phyloP scores from a whole-genome alignment of 2,888 invertebrate genomes.

The Agonopterix alstromeriana region DNA sequence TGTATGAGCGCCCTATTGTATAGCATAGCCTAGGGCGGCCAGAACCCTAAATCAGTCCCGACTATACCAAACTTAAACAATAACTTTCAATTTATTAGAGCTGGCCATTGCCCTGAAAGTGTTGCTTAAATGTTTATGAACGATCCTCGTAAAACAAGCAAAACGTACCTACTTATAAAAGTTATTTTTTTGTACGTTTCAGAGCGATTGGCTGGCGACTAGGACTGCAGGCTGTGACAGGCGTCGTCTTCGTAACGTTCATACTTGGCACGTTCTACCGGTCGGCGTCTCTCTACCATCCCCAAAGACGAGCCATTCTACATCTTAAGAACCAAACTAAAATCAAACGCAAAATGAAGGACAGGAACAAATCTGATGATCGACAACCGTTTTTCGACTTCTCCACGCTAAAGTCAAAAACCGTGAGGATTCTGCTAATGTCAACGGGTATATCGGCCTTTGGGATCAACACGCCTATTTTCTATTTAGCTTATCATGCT shows the following conservation, averaged over 20 bases:
- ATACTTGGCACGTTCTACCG: slow-evolving; percentile 92
- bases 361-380: slow-evolving; percentile 85
- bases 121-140: too few relatives aligned
- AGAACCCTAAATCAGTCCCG: too few relatives aligned
- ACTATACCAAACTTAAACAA: too few relatives aligned
- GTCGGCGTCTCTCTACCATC: slow-evolving; percentile 92
- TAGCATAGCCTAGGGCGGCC: too few relatives aligned
- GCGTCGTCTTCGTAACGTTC: slow-evolving; percentile 87
- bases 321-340: slow-evolving; percentile 90
- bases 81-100: too few relatives aligned
- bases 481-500: slow-evolving; percentile 88
- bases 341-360: slow-evolving; percentile 87
- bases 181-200: slow-evolving; percentile 21
- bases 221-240: slow-evolving; percentile 91
- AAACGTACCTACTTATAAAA: neutral
- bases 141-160: too few relatives aligned
- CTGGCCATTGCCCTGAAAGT: too few relatives aligned
- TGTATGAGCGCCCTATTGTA: too few relatives aligned
- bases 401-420: slow-evolving; percentile 88
- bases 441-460: slow-evolving; percentile 88
- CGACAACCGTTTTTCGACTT: slow-evolving; percentile 92
- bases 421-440: slow-evolving; percentile 87
- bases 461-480: slow-evolving; percentile 91
- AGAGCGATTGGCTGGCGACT: slow-evolving; percentile 89
- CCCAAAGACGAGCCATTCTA: slow-evolving; percentile 89